phyloP scores from a whole-genome alignment of 2,888 invertebrate genomes.

The Petrophora chlorosata region DNA sequence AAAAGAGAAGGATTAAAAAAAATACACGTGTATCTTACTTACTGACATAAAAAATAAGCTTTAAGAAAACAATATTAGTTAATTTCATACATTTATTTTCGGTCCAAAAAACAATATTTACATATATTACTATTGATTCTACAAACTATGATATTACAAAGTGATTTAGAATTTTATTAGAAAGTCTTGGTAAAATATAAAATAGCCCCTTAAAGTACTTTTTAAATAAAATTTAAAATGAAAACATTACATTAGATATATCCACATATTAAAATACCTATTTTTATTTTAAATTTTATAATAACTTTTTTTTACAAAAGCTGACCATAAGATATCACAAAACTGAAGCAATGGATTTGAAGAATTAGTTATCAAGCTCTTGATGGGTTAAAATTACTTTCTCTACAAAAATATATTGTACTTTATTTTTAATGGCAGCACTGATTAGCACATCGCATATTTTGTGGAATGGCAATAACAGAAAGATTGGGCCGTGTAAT shows the following conservation, averaged over 20 bases:
- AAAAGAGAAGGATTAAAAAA: not conserved
- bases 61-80: not conserved
- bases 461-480: not conserved
- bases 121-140: constrained; percentile 7
- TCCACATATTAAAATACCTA: too few species aligned
- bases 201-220: constrained; percentile 15
- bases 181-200: constrained; percentile 10
- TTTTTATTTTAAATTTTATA: constrained; percentile 11
- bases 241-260: not conserved
- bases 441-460: too few species aligned
- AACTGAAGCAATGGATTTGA: constrained; percentile 14
- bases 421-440: not conserved
- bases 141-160: constrained; percentile 1
- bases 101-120: constrained; percentile 36
- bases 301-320: constrained; percentile 9
- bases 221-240: not conserved
- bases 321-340: constrained; percentile 24
- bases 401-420: constrained; percentile 12
- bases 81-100: constrained; percentile 28
- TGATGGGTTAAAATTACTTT: not conserved
- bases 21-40: too few species aligned
- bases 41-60: too few species aligned
- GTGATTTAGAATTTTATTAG: constrained; percentile 5
- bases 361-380: not conserved
- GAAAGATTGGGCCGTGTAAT: not conserved